Base-by-base conservation (phyloP, 1,140 invertebrate species). In the Drosophila prosaltans region DNA sequence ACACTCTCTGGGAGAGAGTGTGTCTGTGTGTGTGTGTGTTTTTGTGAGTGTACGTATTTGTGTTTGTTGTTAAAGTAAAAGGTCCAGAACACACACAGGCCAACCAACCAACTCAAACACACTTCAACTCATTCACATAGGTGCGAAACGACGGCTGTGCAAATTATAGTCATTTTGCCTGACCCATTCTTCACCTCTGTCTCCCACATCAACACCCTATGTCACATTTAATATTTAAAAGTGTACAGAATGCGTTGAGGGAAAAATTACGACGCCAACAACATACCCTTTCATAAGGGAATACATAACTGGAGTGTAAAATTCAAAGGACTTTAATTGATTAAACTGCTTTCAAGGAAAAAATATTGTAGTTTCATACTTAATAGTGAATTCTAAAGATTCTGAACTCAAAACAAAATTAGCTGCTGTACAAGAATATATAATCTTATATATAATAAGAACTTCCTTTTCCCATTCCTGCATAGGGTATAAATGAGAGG, bases 51-150 rank as follows among this genome's bases (percentile, higher is more conserved):
- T 36, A 5, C 30, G 1, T 10, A 57, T 45, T 41, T 28, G 45
- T 71, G 64, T 64, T 57, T 75, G 78, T 61, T 65, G 78, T 82
- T 69, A 79, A 82, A 79, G 68, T 69, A 72, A 78, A 78, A 82
- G 64, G 68, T 61, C 65, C 74, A 76, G 69, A 57, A 66, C 45
- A 65, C 63, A 43, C 41, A 43, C 11, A 43, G 11, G 26, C 24
- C 2, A 9, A 51, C 16, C 21, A 51, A 26, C 21, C 45, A 51
- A 51, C 45, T 51, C 45, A 51, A 51, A 51, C 45, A 51, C 45
- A 51, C 57, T 39, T 59, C 57, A 21, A 39, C 57, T 59, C 57
- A 51, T 51, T 77, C 66, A 24, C 71, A 63, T 76, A 78, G 69
- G 75, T 79, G 76, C 68, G 72, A 73, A 78, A 72, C 68, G 72